A percentile compares a stretch with the other conserved stretches of the same genome.
phyloP scores from a whole-genome alignment of 2,113 vertebrate genomes.

The Grammomys surdaster region DNA sequence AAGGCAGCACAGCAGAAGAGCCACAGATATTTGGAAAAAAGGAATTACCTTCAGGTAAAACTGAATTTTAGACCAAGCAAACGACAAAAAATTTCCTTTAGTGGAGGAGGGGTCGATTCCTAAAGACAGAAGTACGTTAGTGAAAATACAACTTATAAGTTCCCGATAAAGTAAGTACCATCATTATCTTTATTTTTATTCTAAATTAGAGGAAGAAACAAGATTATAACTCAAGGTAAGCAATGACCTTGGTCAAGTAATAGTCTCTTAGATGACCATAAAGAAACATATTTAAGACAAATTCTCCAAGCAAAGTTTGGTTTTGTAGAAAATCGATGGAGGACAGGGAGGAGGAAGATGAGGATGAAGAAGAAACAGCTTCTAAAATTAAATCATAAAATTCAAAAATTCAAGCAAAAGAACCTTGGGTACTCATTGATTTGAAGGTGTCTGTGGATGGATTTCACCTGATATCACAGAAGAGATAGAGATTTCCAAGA shows the following conservation, averaged over 20 bases:
- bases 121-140: neutral
- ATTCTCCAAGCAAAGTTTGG: neutral
- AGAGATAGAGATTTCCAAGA: neutral
- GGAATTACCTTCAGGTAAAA: neutral
- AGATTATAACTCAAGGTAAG: neutral
- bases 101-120: neutral
- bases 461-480: neutral
- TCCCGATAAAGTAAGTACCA: neutral
- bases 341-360: no score
- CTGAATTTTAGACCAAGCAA: neutral
- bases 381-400: neutral
- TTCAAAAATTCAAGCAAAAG: neutral
- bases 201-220: neutral
- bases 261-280: neutral
- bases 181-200: neutral
- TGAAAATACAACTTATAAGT: neutral
- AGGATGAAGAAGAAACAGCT: neutral
- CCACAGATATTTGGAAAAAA: neutral
- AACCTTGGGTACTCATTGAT: neutral
- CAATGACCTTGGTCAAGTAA: neutral
- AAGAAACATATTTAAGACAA: neutral
- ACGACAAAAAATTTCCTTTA: neutral
- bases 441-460: neutral
- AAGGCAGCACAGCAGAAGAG: neutral
- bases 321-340: neutral